These are phyloP conservation scores for Caracal caracal DNA, from an alignment of 2,113 vertebrate genomes.

Conservation along the genomic window DNA sequence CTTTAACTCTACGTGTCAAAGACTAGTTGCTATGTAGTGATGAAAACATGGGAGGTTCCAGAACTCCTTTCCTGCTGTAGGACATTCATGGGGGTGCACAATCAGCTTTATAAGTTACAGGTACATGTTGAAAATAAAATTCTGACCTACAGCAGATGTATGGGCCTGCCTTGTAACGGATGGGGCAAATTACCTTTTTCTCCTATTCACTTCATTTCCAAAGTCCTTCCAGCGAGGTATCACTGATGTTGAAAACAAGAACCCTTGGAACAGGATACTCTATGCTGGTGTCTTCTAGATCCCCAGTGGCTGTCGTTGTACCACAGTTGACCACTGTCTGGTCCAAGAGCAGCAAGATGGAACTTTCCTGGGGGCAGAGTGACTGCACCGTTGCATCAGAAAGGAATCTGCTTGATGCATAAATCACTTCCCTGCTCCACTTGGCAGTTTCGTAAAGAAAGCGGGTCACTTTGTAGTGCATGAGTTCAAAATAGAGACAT, in stretches of 20 bases:
- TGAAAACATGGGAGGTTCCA: constrained; percentile 63
- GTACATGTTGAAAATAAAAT: constrained; percentile 52
- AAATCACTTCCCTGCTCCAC: background rate
- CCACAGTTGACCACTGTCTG: background rate
- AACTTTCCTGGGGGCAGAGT: background rate
- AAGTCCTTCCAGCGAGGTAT: background rate
- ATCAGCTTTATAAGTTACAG: constrained; percentile 75
- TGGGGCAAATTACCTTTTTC: background rate
- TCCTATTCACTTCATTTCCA: background rate
- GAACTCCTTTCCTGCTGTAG: constrained; percentile 64
- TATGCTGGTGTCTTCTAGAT: background rate
- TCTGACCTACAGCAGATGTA: background rate
- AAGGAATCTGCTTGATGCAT: background rate
- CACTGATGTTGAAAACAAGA: background rate
- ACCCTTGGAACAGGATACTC: background rate
- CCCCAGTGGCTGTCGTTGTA: fast-evolving
- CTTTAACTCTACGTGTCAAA: background rate
- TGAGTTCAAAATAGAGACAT: background rate
- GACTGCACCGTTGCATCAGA: background rate
- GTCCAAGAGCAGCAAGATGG: background rate
- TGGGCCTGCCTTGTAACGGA: background rate
- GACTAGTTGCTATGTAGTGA: constrained; percentile 63
- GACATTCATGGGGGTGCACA: constrained; percentile 69
- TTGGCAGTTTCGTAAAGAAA: background rate
- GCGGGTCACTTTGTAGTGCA: background rate